phyloP scores from a whole-genome alignment of 2,888 invertebrate genomes.

The Antheraea assamensis region DNA sequence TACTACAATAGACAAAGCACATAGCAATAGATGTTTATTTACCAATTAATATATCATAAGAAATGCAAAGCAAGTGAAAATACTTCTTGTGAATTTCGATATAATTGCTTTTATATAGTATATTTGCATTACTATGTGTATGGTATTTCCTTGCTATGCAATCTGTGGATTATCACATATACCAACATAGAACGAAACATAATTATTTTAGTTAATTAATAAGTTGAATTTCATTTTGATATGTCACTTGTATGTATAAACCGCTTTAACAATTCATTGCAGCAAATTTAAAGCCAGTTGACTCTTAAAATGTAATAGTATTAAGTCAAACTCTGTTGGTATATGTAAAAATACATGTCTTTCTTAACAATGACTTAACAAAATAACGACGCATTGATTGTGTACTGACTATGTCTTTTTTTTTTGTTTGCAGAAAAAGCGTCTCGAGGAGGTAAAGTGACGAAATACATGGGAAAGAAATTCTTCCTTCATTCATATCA shows the following conservation, averaged over 20 bases:
- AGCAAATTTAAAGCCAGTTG: too few species aligned
- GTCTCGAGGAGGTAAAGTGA: slow-evolving; percentile 88
- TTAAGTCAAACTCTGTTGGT: not conserved
- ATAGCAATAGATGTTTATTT: not conserved
- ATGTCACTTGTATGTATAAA: too few species aligned
- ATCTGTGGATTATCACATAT: too few species aligned
- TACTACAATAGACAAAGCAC: not conserved
- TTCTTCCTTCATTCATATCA: slow-evolving; percentile 12
- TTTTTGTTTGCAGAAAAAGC: slow-evolving; percentile 87
- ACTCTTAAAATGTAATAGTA: too few species aligned
- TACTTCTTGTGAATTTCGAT: not conserved
- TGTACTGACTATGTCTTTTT: slow-evolving; percentile 60
- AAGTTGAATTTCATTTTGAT: too few species aligned
- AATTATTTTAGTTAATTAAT: not conserved
- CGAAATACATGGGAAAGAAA: slow-evolving; percentile 32
- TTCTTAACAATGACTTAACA: not conserved
- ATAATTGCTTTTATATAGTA: not conserved
- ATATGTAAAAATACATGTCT: not conserved
- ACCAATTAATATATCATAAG: not conserved
- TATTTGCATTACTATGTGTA: not conserved
- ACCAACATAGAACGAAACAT: not conserved
- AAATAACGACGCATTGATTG: not conserved
- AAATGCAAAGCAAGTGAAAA: not conserved
- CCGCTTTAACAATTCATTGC: too few species aligned
- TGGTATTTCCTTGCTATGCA: not conserved